A percentile compares a stretch with the other conserved stretches of the same genome.
phyloP scores from a whole-genome alignment of 2,888 invertebrate genomes.

The Dusona sp. region DNA sequence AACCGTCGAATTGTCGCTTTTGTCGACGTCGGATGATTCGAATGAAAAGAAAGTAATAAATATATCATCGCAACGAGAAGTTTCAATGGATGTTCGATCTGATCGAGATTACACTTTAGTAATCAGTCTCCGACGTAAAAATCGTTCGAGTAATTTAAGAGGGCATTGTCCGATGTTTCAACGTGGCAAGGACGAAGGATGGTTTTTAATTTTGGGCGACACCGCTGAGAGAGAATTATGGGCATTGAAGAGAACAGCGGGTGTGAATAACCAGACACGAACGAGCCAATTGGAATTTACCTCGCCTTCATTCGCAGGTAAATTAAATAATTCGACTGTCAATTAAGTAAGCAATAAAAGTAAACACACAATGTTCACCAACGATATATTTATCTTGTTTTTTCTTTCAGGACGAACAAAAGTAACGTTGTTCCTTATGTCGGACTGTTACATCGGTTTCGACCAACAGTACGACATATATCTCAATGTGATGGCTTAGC shows the following conservation, averaged over 20 bases:
- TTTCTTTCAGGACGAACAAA: constrained; percentile 89
- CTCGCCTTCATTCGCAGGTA: constrained; percentile 87
- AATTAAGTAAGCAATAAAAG: not conserved
- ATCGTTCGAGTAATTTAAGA: constrained; percentile 86
- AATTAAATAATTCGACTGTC: constrained; percentile 45
- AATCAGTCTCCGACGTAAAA: constrained; percentile 86
- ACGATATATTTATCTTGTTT: constrained; percentile 56
- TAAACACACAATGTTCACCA: not conserved
- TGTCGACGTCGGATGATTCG: constrained; percentile 69
- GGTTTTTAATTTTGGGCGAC: constrained; percentile 95
- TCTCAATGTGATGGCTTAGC: constrained; percentile 82
- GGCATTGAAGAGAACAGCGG: constrained; percentile 91
- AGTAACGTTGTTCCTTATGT: constrained; percentile 94
- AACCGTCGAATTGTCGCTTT: constrained; percentile 75
- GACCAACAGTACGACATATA: constrained; percentile 93
- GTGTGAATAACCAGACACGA: constrained; percentile 85
- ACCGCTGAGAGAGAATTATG: constrained; percentile 90
- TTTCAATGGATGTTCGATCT: constrained; percentile 73
- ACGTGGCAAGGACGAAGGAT: constrained; percentile 97
- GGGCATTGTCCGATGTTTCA: constrained; percentile 95
- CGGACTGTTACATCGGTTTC: constrained; percentile 96
- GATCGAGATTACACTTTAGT: constrained; percentile 89
- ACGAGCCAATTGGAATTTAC: constrained; percentile 87
- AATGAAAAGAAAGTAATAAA: constrained; percentile 67
- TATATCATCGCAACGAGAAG: constrained; percentile 63